Base-by-base conservation (phyloP, 1,140 invertebrate species). In the Thaumetopoea pityocampa region DNA sequence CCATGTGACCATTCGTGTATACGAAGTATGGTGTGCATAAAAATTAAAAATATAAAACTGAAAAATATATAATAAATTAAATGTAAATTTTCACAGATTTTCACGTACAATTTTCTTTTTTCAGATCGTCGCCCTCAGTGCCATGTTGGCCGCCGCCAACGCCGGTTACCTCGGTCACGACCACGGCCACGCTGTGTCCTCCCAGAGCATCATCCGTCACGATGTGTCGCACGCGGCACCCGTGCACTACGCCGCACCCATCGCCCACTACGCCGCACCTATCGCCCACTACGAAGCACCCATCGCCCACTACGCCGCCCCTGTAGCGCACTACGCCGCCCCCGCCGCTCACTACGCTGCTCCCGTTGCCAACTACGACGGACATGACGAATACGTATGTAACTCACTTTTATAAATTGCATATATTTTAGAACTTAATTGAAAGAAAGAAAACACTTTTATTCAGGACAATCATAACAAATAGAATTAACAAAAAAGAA, bases 151-250 rank as follows among this genome's bases (percentile, higher is more conserved):
- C 2, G 69, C 54, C 5, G 69, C 67, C 34, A 72, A 53, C 36
- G 71, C 62, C 12, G 61, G 57, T 20, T 38, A 51, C 6, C 48
- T 58, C 10, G 56, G 63, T 17, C 53, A 63, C 27, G 70, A 65
- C 3, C 62, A 58, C 27, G 70, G 67, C 3, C 62, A 58, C 18
- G 74, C 69, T 9, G 64, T 77, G 35, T 85, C 81, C 5, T 74
- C 73, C n/a, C 79, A 82, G 33, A 82, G 65, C 60, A 72, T 78
- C 38, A 52, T 80, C 5, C 74, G 63, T 27, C 79, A 82, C 43
- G 76, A 74, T 27, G 62, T 59, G 6, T n/a, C n/a, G n/a, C n/a
- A n/a, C n/a, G n/a, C n/a, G n/a, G n/a, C n/a, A n/a, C 59, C 41
- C 6, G 55, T 54, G 24, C 69, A 73, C 49, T 51, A 56, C 27